Evolutionary conservation across 2,888 invertebrate species (phyloP).

Genomic region (Eupeodes latifasciatus): DNA sequence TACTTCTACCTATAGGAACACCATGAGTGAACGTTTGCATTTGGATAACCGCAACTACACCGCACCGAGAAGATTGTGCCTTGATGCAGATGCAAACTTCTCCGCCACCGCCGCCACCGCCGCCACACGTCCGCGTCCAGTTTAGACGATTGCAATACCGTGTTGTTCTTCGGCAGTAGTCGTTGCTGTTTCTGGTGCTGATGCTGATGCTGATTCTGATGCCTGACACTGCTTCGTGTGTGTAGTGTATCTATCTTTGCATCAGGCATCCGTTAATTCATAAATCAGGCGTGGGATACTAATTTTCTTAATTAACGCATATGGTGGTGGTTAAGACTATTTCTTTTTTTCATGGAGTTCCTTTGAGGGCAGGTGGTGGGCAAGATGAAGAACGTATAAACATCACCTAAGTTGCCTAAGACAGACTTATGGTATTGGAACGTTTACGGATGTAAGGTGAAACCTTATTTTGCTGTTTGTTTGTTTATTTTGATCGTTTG

Average conservation of each 20-base stretch:
- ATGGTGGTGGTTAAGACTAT: conserved; percentile 60
- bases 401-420: neutral
- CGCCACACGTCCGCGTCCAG: conserved; percentile 32
- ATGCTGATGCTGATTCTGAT: conserved; percentile 17
- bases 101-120: no score
- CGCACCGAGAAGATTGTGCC: conserved; percentile 4
- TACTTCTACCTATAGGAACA: neutral
- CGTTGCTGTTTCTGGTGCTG: conserved; percentile 26
- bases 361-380: conserved; percentile 47
- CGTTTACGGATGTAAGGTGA: conserved; percentile 66
- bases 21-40: conserved; percentile 9
- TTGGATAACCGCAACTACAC: neutral
- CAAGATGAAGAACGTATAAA: neutral
- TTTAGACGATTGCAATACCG: conserved; percentile 67
- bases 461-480: conserved; percentile 62
- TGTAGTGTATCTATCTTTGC: conserved; percentile 27
- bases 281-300: conserved; percentile 81
- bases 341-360: neutral
- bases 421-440: neutral
- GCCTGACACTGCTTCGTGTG: conserved; percentile 32
- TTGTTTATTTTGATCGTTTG: conserved; percentile 68
- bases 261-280: conserved; percentile 78
- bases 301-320: conserved; percentile 81
- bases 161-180: conserved; percentile 41
- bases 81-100: conserved; percentile 1